These are phyloP conservation scores for Eudasyphora cyanicolor DNA, from an alignment of 2,888 invertebrate genomes.

Conservation along the genomic window DNA sequence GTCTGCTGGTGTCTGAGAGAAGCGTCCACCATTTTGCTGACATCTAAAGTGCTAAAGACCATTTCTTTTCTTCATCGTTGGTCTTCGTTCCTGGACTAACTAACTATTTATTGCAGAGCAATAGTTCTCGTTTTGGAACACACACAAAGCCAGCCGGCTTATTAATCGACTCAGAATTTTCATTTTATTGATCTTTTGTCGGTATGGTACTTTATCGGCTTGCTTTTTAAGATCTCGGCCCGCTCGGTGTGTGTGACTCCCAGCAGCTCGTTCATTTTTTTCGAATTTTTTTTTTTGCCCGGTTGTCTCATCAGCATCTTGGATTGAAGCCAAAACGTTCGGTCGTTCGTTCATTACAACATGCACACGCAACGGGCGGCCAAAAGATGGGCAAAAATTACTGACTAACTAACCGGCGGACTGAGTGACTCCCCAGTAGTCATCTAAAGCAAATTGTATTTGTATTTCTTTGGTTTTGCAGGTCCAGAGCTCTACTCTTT, in stretches of 20 bases:
- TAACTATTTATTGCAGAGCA: conserved; percentile 56
- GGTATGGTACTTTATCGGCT: conserved; percentile 61
- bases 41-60: conserved; percentile 24
- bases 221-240: conserved; percentile 38
- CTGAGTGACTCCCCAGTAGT: conserved; percentile 60
- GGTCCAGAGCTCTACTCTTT: conserved; percentile 14
- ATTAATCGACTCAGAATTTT: conserved; percentile 63
- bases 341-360: conserved; percentile 54
- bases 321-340: conserved; percentile 46
- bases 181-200: conserved; percentile 64
- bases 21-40: background rate
- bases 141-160: conserved; percentile 57
- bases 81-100: background rate
- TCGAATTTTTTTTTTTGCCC: conserved; percentile 44
- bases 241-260: background rate
- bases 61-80: background rate
- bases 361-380: conserved; percentile 66
- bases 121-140: conserved; percentile 42
- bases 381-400: conserved; percentile 75
- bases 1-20: background rate
- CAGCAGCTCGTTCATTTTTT: conserved; percentile 20
- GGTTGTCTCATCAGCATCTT: conserved; percentile 24
- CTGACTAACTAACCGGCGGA: conserved; percentile 60
- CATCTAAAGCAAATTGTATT: conserved; percentile 60
- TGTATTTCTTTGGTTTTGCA: background rate